Evolutionary conservation across 92 coral and sea anemone genomes (phyloP), one percentile per base, ranked within the genome.

Genomic region (Phenganax subtilis): DNA sequence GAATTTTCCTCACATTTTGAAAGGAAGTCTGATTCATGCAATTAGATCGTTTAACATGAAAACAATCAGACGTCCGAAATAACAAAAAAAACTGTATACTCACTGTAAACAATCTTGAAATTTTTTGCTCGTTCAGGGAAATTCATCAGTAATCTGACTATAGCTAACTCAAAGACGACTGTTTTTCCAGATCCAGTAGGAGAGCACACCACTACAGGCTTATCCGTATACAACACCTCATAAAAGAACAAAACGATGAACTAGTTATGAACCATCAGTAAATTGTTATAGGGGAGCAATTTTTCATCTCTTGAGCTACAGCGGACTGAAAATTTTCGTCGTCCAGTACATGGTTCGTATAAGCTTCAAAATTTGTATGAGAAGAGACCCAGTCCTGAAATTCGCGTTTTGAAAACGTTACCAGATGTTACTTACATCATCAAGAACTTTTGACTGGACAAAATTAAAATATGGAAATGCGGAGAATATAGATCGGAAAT

Each of bases 101-200:
- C 85, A 93, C 98, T 94, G 89, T 94, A 92, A 31, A 96, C 97
- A 60, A 96, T 90, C 77, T 90, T 96, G 47, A 84, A 86, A 20
- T 84, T 85, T 16, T 61, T 64, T 20, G 81, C 57, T 8, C 82
- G 86, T 17, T 66, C 87, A 54, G 85, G 90, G 55, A 75, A 75
- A 37, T 87, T 96, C 93, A 96, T 90, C 57, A 96, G 85, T 11
- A 88, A 89, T 55, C 99, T 92, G 83, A 96, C 85, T 20, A 96
- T 89, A 57, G 99, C 99, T 63, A 96, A 87, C 80, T 96, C 99
- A 88, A 96, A 96, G 29, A 96, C 83, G 3, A 90, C 97, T 29
- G 99, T 96, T 86, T 96, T 96, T 10, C 99, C 99, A 67, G 99
- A 93, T 56, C 99, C 99, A 9, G 99, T 96, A 1, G 99, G 99